Evolutionary conservation across 2,888 invertebrate species (phyloP), one percentile per base, ranked within the genome.

Genomic region (Ceramica pisi): DNA sequence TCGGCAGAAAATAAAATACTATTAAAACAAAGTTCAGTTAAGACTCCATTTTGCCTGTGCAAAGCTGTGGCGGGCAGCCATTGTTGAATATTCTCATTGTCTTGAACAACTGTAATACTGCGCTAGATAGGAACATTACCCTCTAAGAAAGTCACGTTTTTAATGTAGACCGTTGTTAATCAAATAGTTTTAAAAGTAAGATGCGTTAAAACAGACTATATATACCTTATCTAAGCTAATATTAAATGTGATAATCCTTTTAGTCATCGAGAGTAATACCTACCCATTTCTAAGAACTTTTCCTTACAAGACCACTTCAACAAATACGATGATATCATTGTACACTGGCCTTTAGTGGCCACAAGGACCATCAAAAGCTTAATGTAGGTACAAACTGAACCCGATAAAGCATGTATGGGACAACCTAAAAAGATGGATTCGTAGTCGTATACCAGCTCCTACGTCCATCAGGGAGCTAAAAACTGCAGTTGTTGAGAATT

Each of bases 31-130:
- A 72, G 78, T 82, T 77, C 63, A 71, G 71, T 71, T 66, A 78
- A 82, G 78, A 68, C 31, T 65, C 41, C 78, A 71, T 80, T 82
- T 71, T 67, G 65, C 41, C 71, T 51, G 62, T 53, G 71, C 79
- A 71, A 78, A 67, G 61, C 79, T 80, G 79, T 71, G 79, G 79
- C 82, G 65, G 74, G 71, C 74, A 81, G 74, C 78, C 78, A 70
- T 81, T 78, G 82, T 84, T 66, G 9, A 61, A 76, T 76, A 71
- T 83, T 80, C 81, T 81, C 81, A 76, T 76, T 81, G 81, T 82
- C 83, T 82, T 82, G 41, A 67, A 74, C 65, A 64, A 71, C 69
- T 79, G 67, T 79, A 64, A 68, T 67, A 79, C 67, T 79, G 80
- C 35, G 46, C 68, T 75, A 51, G 69, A 62, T 69, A 81, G 69